These are phyloP conservation scores for Gallinago nigripennis DNA, from an alignment of 2,797 vertebrate species.

Conservation along the genomic window DNA sequence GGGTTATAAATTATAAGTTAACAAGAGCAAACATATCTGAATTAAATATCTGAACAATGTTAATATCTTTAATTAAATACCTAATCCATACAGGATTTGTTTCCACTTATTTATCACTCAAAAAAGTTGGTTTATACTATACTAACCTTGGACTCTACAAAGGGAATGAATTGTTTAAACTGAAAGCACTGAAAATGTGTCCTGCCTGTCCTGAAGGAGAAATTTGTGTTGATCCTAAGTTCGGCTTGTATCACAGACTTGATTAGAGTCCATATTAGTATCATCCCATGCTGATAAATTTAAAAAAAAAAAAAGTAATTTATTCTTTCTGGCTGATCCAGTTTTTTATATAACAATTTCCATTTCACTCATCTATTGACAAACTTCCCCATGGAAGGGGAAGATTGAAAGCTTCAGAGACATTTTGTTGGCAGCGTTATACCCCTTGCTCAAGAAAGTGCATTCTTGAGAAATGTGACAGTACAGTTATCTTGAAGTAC, in stretches of 20 bases:
- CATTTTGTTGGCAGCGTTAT: not conserved
- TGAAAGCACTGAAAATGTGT: not conserved
- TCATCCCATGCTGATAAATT: not conserved
- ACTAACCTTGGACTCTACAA: not conserved
- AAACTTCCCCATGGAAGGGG: not conserved
- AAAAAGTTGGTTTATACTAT: not conserved
- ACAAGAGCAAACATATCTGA: not conserved
- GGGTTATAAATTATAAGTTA: slow-evolving; percentile 4
- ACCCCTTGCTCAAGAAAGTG: not conserved
- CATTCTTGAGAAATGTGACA: not conserved
- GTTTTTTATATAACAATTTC: not conserved
- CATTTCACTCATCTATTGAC: not conserved
- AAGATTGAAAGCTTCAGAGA: not conserved
- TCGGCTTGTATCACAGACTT: not conserved
- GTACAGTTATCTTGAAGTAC: not conserved
- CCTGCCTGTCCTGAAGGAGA: not conserved
- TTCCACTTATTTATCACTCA: not conserved
- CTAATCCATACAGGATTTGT: not conserved
- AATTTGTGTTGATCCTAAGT: not conserved
- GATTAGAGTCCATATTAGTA: not conserved
- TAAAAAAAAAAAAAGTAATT: not conserved
- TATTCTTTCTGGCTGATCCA: not conserved
- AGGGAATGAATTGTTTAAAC: not conserved
- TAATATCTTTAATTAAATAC: not conserved
- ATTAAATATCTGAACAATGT: not conserved